phyloP scores from a whole-genome alignment of 2,888 invertebrate species.

The Ophion costatus region DNA sequence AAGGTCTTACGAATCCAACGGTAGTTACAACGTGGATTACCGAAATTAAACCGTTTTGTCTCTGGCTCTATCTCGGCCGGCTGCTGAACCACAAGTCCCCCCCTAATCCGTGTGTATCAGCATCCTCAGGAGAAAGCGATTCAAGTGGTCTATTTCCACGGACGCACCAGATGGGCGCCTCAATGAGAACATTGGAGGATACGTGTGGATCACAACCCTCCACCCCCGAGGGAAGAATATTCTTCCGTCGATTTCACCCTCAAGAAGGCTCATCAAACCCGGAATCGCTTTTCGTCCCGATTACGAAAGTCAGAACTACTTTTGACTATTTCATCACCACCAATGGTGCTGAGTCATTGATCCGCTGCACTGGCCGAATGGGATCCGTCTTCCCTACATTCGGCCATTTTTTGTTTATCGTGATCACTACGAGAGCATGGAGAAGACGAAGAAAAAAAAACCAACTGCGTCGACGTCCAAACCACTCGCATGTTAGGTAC shows the following conservation, averaged over 20 bases:
- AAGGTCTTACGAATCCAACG: slow-evolving; percentile 72
- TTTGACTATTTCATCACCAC: too few relatives aligned
- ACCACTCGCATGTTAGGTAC: not conserved
- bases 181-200: too few relatives aligned
- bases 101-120: slow-evolving; percentile 58
- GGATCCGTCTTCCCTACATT: too few relatives aligned
- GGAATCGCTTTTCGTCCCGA: slow-evolving; percentile 36
- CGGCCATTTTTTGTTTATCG: too few relatives aligned
- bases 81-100: slow-evolving; percentile 13
- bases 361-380: too few relatives aligned
- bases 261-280: slow-evolving; percentile 32
- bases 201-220: not conserved
- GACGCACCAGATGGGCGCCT: too few relatives aligned
- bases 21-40: slow-evolving; percentile 70
- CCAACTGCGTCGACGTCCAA: not conserved
- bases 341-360: too few relatives aligned
- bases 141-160: slow-evolving; percentile 41
- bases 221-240: not conserved
- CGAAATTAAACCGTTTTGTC: slow-evolving; percentile 69
- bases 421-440: too few relatives aligned
- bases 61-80: slow-evolving; percentile 47
- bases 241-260: slow-evolving; percentile 35
- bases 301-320: not conserved
- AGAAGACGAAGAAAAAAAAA: too few relatives aligned
- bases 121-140: slow-evolving; percentile 60